Evolutionary conservation across 1,140 invertebrate species (phyloP).

Genomic region (Bombus waltoni): DNA sequence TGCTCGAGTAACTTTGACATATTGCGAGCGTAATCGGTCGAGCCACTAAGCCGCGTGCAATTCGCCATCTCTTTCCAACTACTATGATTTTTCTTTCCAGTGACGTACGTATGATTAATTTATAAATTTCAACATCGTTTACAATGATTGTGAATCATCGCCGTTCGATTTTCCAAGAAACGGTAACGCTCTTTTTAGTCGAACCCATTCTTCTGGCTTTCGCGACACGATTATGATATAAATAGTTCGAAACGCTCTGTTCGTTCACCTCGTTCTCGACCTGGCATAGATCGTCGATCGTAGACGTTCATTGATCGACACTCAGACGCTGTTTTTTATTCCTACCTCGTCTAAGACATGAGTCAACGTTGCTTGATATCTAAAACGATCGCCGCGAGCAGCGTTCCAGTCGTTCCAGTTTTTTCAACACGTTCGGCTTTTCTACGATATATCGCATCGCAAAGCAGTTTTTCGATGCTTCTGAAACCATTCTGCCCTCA

Average conservation of each 20-base stretch:
- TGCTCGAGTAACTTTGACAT: constrained; percentile 39
- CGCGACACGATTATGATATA: neutral
- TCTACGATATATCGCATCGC: neutral
- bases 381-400: constrained; percentile 17
- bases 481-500: neutral
- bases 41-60: neutral
- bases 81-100: neutral
- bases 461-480: neutral
- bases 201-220: neutral
- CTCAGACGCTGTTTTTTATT: constrained; percentile 24
- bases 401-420: neutral
- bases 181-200: neutral
- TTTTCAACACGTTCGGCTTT: neutral
- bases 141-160: neutral
- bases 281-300: constrained; percentile 31
- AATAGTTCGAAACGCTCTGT: neutral
- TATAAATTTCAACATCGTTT: neutral
- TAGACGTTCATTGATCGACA: constrained; percentile 41
- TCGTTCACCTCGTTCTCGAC: constrained; percentile 32
- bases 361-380: constrained; percentile 31
- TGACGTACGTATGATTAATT: neutral
- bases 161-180: neutral
- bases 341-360: neutral
- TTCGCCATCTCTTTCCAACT: neutral
- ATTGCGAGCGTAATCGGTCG: constrained; percentile 41